Conservation (phyloP, 2,888 invertebrate species). For the Cactoblastis cactorum region DNA sequence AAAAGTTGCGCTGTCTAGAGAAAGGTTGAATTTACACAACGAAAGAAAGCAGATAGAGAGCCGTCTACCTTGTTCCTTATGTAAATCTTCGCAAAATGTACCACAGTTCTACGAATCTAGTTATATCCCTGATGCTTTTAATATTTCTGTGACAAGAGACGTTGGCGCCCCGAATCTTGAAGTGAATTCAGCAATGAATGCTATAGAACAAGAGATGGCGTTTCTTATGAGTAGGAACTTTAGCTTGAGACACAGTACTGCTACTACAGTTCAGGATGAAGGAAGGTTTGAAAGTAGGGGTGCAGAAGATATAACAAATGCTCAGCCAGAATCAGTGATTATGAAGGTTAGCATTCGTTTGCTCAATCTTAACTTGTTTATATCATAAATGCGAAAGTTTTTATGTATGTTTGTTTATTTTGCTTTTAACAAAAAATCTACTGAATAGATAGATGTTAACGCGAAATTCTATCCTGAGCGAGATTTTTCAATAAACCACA, state of each 20-base stretch:
- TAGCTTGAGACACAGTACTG: conserved; percentile 38
- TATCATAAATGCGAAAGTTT: no score
- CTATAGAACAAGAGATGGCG: conserved; percentile 64
- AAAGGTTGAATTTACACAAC: conserved; percentile 77
- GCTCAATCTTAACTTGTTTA: not conserved
- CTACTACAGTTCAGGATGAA: conserved; percentile 26
- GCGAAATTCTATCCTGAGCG: no score
- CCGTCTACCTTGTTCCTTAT: conserved; percentile 62
- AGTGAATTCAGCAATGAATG: conserved; percentile 47
- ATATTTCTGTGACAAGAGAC: conserved; percentile 52
- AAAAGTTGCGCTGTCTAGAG: conserved; percentile 79
- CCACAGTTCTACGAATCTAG: conserved; percentile 36
- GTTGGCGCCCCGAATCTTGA: conserved; percentile 36
- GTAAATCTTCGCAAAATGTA: conserved; percentile 52
- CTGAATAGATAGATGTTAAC: no score
- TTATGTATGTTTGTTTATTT: not conserved
- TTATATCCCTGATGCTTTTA: conserved; percentile 47
- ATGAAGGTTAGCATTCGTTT: conserved; percentile 35
- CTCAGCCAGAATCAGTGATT: conserved; percentile 34
- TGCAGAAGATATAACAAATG: conserved; percentile 25
- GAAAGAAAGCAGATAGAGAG: conserved; percentile 69
- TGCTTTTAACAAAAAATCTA: no score
- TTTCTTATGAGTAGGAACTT: conserved; percentile 54
- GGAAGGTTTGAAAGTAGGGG: conserved; percentile 21
- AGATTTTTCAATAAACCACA: no score